Evolutionary conservation across 2,888 invertebrate genomes (phyloP).

Genomic region (Conops quadrifasciatus): DNA sequence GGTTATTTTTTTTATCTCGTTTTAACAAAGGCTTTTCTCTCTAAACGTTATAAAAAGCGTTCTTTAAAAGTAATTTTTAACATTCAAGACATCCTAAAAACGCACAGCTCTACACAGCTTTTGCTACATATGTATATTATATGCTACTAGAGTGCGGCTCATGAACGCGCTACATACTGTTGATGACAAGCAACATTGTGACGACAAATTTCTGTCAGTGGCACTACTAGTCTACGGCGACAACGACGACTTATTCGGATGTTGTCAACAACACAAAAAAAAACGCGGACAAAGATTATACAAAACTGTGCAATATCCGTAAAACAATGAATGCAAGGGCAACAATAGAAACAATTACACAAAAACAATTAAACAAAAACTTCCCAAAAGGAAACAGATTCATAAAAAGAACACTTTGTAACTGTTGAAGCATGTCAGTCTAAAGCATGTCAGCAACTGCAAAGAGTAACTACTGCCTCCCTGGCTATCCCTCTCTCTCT

Average conservation of each 20-base stretch:
- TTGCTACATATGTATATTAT: too few relatives aligned
- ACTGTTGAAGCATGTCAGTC: neutral
- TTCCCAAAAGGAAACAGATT: neutral
- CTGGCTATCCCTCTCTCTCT: too few relatives aligned
- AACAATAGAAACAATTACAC: neutral
- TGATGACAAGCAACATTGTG: conserved; percentile 8
- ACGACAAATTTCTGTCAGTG: conserved; percentile 27
- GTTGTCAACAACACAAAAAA: neutral
- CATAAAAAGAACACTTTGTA: neutral
- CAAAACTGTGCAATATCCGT: neutral
- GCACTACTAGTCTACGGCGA: neutral
- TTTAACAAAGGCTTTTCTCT: too few relatives aligned
- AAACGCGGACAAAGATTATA: neutral
- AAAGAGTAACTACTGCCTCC: too few relatives aligned
- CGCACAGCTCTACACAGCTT: too few relatives aligned
- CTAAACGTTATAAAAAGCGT: too few relatives aligned
- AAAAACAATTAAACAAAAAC: conserved; percentile 8
- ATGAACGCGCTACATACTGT: neutral
- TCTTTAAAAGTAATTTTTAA: too few relatives aligned
- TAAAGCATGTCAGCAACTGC: neutral
- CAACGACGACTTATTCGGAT: neutral
- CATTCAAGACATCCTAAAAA: too few relatives aligned
- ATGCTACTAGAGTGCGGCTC: conserved; percentile 6
- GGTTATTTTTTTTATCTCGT: too few relatives aligned
- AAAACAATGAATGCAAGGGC: neutral